phyloP scores from a whole-genome alignment of 2,113 vertebrate species.

The Spheniscus mendiculus region DNA sequence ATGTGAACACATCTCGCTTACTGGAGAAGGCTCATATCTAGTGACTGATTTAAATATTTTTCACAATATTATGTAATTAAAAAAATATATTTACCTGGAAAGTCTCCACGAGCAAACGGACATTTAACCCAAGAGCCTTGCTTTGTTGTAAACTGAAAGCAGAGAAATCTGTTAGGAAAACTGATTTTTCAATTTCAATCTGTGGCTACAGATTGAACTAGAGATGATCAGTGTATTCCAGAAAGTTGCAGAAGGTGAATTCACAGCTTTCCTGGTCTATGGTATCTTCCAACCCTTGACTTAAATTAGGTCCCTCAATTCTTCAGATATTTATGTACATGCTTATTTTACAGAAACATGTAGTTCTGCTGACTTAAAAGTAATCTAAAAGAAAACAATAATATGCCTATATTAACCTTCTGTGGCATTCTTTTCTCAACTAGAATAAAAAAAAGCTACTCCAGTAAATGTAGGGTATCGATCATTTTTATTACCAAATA shows the following conservation, averaged over 20 bases:
- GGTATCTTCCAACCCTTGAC: neutral
- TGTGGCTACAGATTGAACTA: neutral
- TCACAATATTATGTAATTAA: neutral
- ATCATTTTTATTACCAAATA: neutral
- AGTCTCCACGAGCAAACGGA: constrained; percentile 77
- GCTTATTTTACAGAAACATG: neutral
- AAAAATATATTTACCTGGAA: constrained; percentile 74
- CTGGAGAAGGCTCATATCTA: neutral
- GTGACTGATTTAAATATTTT: neutral
- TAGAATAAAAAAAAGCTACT: neutral
- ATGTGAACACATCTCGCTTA: neutral
- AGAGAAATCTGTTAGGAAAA: constrained; percentile 26
- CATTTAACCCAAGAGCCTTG: constrained; percentile 79
- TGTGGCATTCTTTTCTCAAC: neutral
- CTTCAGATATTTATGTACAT: neutral
- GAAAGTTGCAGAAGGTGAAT: neutral
- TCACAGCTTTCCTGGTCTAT: neutral
- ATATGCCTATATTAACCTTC: neutral
- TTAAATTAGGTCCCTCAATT: neutral
- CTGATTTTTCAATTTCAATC: neutral
- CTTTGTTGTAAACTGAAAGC: constrained; percentile 78
- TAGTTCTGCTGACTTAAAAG: neutral
- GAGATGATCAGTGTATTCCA: neutral
- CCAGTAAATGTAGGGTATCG: neutral
- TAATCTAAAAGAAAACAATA: neutral